phyloP scores from a whole-genome alignment of 2,888 invertebrate genomes.

The Acanthopleura granulata region DNA sequence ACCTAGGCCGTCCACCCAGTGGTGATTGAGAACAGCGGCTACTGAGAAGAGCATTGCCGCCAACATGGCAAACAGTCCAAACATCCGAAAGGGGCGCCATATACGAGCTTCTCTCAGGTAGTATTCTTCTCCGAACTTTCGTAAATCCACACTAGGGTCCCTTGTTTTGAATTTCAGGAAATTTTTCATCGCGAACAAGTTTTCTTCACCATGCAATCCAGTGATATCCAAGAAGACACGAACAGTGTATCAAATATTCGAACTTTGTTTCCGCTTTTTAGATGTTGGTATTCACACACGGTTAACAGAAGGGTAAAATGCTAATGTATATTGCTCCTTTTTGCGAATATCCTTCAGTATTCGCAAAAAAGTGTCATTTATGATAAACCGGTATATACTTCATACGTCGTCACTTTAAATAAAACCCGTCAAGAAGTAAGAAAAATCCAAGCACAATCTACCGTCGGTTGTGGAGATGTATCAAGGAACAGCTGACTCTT shows the following conservation, averaged over 20 bases:
- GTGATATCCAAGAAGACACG: background rate
- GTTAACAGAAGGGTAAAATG: too few species aligned
- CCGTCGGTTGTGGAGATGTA: too few species aligned
- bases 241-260: background rate
- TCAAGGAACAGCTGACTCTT: too few species aligned
- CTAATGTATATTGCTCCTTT: too few species aligned
- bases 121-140: slow-evolving; percentile 60
- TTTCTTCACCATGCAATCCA: background rate
- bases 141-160: slow-evolving; percentile 52
- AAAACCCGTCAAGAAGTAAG: too few species aligned
- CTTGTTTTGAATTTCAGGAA: slow-evolving; percentile 63
- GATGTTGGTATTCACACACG: too few species aligned
- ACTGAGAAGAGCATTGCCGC: slow-evolving; percentile 49
- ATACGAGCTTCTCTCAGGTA: slow-evolving; percentile 56
- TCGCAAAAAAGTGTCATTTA: too few species aligned
- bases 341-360: too few species aligned
- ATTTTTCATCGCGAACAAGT: slow-evolving; percentile 47
- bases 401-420: too few species aligned
- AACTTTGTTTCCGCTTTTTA: too few species aligned
- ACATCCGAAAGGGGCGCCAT: slow-evolving; percentile 61
- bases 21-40: slow-evolving; percentile 45
- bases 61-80: slow-evolving; percentile 53
- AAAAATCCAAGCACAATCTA: too few species aligned
- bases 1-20: slow-evolving; percentile 55
- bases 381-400: too few species aligned